phyloP scores from a whole-genome alignment of 2,888 invertebrate genomes.

The Mechanitis messenoides region DNA sequence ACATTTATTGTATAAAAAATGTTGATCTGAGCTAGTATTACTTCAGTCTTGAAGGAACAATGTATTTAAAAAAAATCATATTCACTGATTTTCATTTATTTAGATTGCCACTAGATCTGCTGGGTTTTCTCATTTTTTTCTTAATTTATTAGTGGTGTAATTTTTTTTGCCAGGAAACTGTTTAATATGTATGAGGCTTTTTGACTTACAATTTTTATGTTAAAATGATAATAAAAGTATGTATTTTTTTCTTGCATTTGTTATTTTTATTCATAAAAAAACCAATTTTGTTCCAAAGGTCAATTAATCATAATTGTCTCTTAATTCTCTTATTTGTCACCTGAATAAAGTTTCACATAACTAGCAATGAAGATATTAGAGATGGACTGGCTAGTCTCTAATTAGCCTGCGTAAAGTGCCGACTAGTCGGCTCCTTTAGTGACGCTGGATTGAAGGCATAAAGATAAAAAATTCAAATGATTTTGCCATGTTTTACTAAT shows the following conservation, averaged over 20 bases:
- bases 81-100: slow-evolving; percentile 21
- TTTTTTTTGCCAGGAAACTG: slow-evolving; percentile 32
- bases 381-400: too few species aligned
- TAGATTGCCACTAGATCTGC: slow-evolving; percentile 17
- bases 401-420: too few species aligned
- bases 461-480: too few species aligned
- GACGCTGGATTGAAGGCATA: too few species aligned
- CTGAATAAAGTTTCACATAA: too few species aligned
- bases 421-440: too few species aligned
- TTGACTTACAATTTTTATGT: slow-evolving; percentile 26
- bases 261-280: background rate
- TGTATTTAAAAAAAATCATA: slow-evolving; percentile 24
- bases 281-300: too few species aligned
- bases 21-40: slow-evolving; percentile 39
- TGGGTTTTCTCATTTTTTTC: slow-evolving; percentile 15
- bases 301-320: too few species aligned
- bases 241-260: slow-evolving; percentile 4
- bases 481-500: too few species aligned
- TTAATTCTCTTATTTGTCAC: too few species aligned
- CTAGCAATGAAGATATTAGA: too few species aligned
- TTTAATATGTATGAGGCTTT: slow-evolving; percentile 32
- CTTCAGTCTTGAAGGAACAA: slow-evolving; percentile 34
- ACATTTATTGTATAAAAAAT: slow-evolving; percentile 34
- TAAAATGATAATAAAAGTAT: slow-evolving; percentile 15
- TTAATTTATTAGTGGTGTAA: slow-evolving; percentile 30